Percentiles rank a stretch among this genome's conserved stretches.
Evolutionary conservation across 2,797 vertebrate species (phyloP).

Genomic region (Tadarida brasiliensis): DNA sequence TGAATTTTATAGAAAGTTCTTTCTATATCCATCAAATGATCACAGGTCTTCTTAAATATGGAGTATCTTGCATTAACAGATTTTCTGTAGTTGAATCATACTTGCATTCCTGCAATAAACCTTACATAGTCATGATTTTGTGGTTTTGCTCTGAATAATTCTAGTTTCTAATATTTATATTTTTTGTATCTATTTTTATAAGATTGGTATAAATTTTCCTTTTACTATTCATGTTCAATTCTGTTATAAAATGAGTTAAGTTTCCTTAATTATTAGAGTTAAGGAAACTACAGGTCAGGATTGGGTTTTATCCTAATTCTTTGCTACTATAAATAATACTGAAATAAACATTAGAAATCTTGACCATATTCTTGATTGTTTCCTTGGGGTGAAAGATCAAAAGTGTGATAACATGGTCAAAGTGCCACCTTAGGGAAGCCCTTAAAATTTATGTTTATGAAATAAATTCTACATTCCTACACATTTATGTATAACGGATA

Average conservation of each 20-base stretch:
- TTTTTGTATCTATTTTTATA: conserved; percentile 13
- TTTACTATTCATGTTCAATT: neutral
- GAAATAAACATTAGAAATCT: neutral
- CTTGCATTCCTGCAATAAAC: neutral
- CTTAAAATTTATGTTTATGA: neutral
- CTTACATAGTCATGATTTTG: neutral
- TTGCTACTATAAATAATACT: neutral
- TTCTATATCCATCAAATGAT: neutral
- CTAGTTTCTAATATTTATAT: conserved; percentile 11
- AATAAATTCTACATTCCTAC: neutral
- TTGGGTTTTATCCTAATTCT: neutral
- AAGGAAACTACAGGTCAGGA: conserved; percentile 18
- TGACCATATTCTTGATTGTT: neutral
- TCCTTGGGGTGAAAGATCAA: conserved; percentile 18
- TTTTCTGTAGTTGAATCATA: neutral
- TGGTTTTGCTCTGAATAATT: conserved; percentile 43
- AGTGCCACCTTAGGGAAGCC: neutral
- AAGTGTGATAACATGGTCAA: neutral
- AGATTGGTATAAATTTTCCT: neutral
- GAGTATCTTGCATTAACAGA: neutral
- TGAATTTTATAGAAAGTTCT: neutral
- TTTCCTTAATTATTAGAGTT: conserved; percentile 40
- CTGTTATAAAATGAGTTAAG: conserved; percentile 13
- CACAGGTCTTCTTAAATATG: neutral
- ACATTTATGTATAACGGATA: neutral